Percentiles rank a stretch among this genome's conserved stretches.
These are phyloP conservation scores for Tokudaia muenninki DNA, from an alignment of 2,797 vertebrate species.

Conservation along the genomic window DNA sequence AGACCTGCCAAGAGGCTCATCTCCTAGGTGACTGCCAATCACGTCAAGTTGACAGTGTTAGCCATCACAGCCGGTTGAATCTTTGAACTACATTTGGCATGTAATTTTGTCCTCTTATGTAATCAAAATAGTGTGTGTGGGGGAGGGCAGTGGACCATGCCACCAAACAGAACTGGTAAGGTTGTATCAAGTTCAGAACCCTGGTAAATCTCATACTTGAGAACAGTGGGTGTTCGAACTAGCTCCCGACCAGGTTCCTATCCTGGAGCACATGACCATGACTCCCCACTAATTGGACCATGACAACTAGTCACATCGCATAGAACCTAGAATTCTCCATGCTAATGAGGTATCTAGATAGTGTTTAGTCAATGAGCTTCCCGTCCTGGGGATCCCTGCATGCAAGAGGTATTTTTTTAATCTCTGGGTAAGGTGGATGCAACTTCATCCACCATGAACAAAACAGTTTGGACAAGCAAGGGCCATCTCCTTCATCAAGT, in stretches of 20 bases:
- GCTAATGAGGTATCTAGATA: background rate
- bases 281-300: background rate
- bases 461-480: background rate
- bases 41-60: too few species aligned
- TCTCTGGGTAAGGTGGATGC: background rate
- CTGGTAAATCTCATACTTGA: background rate
- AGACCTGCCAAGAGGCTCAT: background rate
- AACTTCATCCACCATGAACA: background rate
- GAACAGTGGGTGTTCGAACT: too few species aligned
- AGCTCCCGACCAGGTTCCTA: background rate
- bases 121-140: background rate
- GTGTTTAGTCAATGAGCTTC: background rate
- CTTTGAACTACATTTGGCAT: background rate
- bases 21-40: background rate
- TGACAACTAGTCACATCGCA: background rate
- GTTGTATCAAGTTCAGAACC: background rate
- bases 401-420: background rate
- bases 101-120: background rate
- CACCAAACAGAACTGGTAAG: background rate
- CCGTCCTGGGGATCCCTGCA: background rate
- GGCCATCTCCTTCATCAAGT: background rate
- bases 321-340: background rate
- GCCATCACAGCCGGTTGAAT: background rate
- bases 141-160: background rate
- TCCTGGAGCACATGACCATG: background rate